Base-by-base conservation (phyloP, 2,888 invertebrate genomes). In the Volucella inanis region DNA sequence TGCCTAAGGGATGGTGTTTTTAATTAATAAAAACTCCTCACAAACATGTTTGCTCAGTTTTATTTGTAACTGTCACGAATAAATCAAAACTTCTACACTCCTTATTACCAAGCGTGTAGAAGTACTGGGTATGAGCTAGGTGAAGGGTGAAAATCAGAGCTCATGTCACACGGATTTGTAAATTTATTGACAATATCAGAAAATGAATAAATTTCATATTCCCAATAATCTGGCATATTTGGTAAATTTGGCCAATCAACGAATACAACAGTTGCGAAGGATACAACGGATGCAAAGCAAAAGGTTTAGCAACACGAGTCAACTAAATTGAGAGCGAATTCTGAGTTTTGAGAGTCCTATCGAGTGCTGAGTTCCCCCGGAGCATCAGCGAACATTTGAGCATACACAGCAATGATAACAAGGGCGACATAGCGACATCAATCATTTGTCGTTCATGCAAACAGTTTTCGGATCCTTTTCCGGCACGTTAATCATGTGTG, bases 201-300 rank as follows among this genome's bases (percentile, higher is more conserved):
- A 76, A 72, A 64, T 52, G 55, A 64, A 49, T 64, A 68, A 77
- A 76, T 47, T 72, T 31, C 62, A 80, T 71, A 68, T 67, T 31
- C 81, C 57, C 81, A 84, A 76, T 85, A 76, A 85, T 85, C 72
- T 85, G 81, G 67, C 50, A 72, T 85, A 85, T 81, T 64, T 75
- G 52, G 74, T 68, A 87, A 87, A 87, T 87, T 87, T 87, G 84
- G 87, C 87, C 62, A 87, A 87, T 87, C 62, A 71, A 49, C 52
- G 9, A 68, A 65, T 75, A 55, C 64, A 11, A 22, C 45, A 12
- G 18, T 47, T 45, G 45, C 61, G 10, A n/a, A 15, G 18, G 45
- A 31, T 31, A 45, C 15, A 45, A 62, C 12, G 62, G n/a, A 45
- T n/a, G n/a, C 11, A 65, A 52, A 70, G 18, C 43, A 70, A 71